Evolutionary conservation across 1,140 invertebrate genomes (phyloP), one percentile per base, ranked within the genome.

Genomic region (Papilio aristodemus): DNA sequence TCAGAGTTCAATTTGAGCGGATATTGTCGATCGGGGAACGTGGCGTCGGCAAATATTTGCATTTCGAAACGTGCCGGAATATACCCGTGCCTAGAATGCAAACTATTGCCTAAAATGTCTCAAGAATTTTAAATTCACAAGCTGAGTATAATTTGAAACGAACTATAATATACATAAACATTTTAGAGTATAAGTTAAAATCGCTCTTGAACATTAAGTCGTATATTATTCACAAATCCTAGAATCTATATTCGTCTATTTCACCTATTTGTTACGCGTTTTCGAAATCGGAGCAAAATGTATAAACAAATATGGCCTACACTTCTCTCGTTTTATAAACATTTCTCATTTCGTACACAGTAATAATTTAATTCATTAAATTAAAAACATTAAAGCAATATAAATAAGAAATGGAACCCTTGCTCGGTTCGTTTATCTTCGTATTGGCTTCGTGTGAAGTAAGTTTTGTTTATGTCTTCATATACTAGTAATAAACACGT

Each of bases 41-140:
- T n/a, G n/a, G n/a, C 46, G 46, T 4, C 46, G 19, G 11, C 46
- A 25, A 19, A 54, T 54, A 54, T 54, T 54, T 54, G 46, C 46
- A 19, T 54, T 54, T 54, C 46, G 11, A 4, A 54, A 39, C 19
- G 14, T 25, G 2, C 27, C 27, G 19, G 19, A 54, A 22, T 54
- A 54, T 22, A 4, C 22, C 11, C 10, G 19, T 25, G 19, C 17
- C n/a, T 25, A 3, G 19, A 54, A 50, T 22, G 46, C 8, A 14
- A n/a, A n/a, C 17, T 25, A 22, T 54, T 54, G 19, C 46, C 6
- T 14, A 5, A 25, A 54, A 54, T 54, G 5, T 54, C 39, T 19
- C 43, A 46, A 22, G 0, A 19, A 10, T 13, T 9, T 10, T 2
- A 50, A 25, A 25, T 46, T 3, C 1, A 19, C 6, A 2, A 7